Evolutionary conservation across 2,888 invertebrate species (phyloP).

Genomic region (Drymonia ruficornis): DNA sequence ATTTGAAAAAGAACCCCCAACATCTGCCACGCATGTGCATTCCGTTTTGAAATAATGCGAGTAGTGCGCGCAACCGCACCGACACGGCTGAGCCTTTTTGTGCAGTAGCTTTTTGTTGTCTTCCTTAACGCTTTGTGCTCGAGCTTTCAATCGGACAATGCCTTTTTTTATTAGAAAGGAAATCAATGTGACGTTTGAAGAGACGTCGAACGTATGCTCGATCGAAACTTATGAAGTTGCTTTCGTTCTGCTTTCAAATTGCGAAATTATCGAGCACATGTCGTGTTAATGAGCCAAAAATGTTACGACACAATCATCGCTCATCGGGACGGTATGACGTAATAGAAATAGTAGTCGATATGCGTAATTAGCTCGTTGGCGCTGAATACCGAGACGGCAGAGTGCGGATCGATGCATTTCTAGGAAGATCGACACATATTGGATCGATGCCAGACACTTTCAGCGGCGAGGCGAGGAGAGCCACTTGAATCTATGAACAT

Average conservation of each 20-base stretch:
- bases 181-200: constrained; percentile 67
- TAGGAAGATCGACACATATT: constrained; percentile 67
- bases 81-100: constrained; percentile 68
- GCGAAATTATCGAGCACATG: constrained; percentile 28
- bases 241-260: constrained; percentile 28
- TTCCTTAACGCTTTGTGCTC: constrained; percentile 78
- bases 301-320: constrained; percentile 30
- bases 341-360: constrained; percentile 46
- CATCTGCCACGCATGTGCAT: constrained; percentile 82
- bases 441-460: constrained; percentile 70
- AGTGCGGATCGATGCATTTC: constrained; percentile 66
- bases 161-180: constrained; percentile 68
- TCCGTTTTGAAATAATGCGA: constrained; percentile 76
- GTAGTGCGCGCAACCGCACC: constrained; percentile 72
- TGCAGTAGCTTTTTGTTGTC: constrained; percentile 75
- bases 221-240: constrained; percentile 26
- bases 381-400: constrained; percentile 43
- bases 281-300: constrained; percentile 36
- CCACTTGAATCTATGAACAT: constrained; percentile 53
- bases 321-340: constrained; percentile 36
- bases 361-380: constrained; percentile 61
- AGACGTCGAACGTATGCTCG: constrained; percentile 36
- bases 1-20: constrained; percentile 79
- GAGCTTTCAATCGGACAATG: constrained; percentile 76
- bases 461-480: constrained; percentile 50